Evolutionary conservation across 2,113 vertebrate genomes (phyloP).

Genomic region (Mus pahari): DNA sequence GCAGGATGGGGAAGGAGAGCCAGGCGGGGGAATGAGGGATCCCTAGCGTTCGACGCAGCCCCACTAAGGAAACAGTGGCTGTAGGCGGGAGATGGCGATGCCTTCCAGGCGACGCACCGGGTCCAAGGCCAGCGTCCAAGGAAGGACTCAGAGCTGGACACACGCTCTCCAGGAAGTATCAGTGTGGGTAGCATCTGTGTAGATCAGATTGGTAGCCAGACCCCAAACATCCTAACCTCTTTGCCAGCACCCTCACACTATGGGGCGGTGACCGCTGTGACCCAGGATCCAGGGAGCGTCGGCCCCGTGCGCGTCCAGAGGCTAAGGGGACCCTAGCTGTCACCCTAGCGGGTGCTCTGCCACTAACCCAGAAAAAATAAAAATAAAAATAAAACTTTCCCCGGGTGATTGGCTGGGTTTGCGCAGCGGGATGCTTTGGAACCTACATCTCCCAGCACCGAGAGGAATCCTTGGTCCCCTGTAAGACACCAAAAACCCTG

Average conservation of each 20-base stretch:
- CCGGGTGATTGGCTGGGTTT: not conserved
- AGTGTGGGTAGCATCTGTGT: not conserved
- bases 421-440: not conserved
- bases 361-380: not conserved
- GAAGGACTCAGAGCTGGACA: not conserved
- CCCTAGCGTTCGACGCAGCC: not conserved
- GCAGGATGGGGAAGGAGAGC: not conserved
- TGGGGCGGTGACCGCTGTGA: not conserved
- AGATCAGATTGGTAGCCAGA: not conserved
- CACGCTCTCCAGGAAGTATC: not conserved
- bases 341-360: not conserved
- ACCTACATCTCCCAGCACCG: not conserved
- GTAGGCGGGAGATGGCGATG: not conserved
- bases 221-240: not conserved
- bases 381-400: not conserved
- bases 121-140: not conserved
- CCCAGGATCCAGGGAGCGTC: not conserved
- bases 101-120: not conserved
- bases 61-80: not conserved
- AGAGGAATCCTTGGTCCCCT: not conserved
- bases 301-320: not conserved
- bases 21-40: not conserved
- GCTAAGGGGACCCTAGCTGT: not conserved
- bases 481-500: not conserved
- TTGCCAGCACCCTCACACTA: not conserved